phyloP scores from a whole-genome alignment of 2,888 invertebrate genomes.

The Lamellibrachia columna region DNA sequence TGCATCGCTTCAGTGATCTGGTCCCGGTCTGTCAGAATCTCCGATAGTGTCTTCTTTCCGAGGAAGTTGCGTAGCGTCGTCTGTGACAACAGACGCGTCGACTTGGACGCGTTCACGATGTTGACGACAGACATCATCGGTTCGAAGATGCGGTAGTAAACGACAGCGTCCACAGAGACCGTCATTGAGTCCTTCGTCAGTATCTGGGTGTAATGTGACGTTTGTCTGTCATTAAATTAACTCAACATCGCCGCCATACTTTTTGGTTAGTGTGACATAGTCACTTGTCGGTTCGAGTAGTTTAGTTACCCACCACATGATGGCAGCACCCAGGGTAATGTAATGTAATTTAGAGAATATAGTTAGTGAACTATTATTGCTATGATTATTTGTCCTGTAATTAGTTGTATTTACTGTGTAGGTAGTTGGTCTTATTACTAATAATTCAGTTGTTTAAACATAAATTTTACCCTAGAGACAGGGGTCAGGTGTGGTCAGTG shows the following conservation, averaged over 20 bases:
- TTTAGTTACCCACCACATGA: too few species aligned
- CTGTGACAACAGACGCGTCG: conserved; percentile 60
- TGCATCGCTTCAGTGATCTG: conserved; percentile 56
- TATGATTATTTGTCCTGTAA: too few species aligned
- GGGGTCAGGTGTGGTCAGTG: too few species aligned
- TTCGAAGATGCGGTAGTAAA: conserved; percentile 51
- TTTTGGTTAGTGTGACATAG: too few species aligned
- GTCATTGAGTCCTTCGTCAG: conserved; percentile 63
- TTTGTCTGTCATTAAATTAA: not conserved
- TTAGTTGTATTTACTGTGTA: too few species aligned
- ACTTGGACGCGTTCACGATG: conserved; percentile 57
- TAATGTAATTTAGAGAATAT: too few species aligned
- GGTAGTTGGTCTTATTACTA: too few species aligned
- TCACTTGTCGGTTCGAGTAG: too few species aligned
- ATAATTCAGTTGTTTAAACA: too few species aligned
- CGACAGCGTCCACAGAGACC: conserved; percentile 52
- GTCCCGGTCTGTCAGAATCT: conserved; percentile 61
- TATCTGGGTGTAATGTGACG: conserved; percentile 45
- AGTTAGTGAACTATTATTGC: too few species aligned
- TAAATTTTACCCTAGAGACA: too few species aligned
- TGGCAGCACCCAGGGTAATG: too few species aligned
- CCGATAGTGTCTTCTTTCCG: conserved; percentile 53
- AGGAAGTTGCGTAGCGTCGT: conserved; percentile 56
- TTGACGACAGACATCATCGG: conserved; percentile 58
- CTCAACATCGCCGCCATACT: not conserved